A percentile compares a stretch with the other conserved stretches of the same genome.
Conservation (phyloP, 53 echinoderm and acorn worm species). For the Holothuria leucospilota region DNA sequence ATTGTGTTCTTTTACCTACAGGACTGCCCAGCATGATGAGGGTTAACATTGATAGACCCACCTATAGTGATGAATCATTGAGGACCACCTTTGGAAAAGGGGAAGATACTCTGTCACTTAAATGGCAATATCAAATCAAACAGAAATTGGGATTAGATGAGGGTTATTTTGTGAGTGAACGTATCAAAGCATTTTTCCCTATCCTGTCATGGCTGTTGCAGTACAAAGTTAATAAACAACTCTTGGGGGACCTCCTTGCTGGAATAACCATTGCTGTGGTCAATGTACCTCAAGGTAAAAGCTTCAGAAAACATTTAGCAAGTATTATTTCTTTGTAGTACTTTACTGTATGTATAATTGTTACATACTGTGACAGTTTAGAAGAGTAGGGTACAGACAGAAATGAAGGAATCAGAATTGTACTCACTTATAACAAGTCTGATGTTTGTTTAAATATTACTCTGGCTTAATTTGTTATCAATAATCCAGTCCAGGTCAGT, state of each 20-base stretch:
- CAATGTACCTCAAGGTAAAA: constrained; percentile 69
- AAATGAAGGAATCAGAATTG: too few species aligned
- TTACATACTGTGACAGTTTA: too few species aligned
- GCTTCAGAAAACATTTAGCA: neutral
- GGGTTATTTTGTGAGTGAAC: neutral
- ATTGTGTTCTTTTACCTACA: too few species aligned
- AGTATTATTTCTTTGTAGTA: too few species aligned
- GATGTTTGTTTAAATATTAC: too few species aligned
- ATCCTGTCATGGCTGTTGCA: constrained; percentile 54
- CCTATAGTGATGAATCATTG: neutral
- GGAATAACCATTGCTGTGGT: constrained; percentile 61
- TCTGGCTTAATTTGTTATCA: too few species aligned
- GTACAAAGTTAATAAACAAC: constrained; percentile 32
- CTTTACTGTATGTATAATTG: too few species aligned
- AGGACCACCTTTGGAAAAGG: neutral
- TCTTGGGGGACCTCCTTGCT: constrained; percentile 56
- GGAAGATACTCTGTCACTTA: neutral
- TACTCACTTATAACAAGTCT: too few species aligned
- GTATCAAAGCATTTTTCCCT: constrained; percentile 35
- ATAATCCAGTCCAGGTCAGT: too few species aligned
- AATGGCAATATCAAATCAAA: neutral
- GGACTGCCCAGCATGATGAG: neutral
- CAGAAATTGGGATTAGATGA: neutral
- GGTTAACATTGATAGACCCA: constrained; percentile 15
- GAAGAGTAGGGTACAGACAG: too few species aligned